Evolutionary conservation across 1,140 invertebrate genomes (phyloP), one percentile per base, ranked within the genome.

Genomic region (Nebria ingens): DNA sequence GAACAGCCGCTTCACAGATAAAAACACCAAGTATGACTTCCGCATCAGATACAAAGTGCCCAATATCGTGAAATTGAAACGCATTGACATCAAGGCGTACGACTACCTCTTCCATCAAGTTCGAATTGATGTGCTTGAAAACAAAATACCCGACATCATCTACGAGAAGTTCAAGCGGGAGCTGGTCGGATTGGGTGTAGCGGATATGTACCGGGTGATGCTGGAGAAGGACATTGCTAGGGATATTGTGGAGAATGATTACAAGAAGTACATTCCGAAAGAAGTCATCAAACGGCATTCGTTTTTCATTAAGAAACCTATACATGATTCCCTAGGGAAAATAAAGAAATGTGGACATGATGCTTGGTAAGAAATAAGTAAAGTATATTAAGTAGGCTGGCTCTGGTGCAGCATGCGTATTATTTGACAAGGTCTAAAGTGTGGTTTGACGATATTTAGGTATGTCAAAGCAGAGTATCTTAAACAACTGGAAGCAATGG

Each of bases 81-180:
- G 77, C 54, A 71, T 86, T 29, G 90, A 93, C 73, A 60, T 70
- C 19, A 78, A 79, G 52, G 84, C 89, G 12, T 91, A 89, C 65
- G 79, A 90, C 63, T 93, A 91, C 71, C 87, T 86, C 67, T 93
- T 90, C 69, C 80, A 84, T 69, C 91, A 94, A 82, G 84, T 84
- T 22, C 74, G 86, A 29, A 76, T 78, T 64, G 90, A 92, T 77
- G 81, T 93, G 15, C 72, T 90, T 29, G 76, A 86, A 42, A 87
- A 85, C 63, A 83, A 83, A 64, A 84, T 94, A 58, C 74, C 80
- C 17, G 87, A 89, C 66, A 82, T 91, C 53, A 77, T 80, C 55
- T 87, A 85, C 73, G 82, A 86, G 25, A 81, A 82, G 57, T 79
- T 85, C 59, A 85, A 85, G 68, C 71, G 80, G 50, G 82, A 89